These are phyloP conservation scores for Listronotus bonariensis DNA, from an alignment of 1,140 invertebrate genomes.

Conservation along the genomic window DNA sequence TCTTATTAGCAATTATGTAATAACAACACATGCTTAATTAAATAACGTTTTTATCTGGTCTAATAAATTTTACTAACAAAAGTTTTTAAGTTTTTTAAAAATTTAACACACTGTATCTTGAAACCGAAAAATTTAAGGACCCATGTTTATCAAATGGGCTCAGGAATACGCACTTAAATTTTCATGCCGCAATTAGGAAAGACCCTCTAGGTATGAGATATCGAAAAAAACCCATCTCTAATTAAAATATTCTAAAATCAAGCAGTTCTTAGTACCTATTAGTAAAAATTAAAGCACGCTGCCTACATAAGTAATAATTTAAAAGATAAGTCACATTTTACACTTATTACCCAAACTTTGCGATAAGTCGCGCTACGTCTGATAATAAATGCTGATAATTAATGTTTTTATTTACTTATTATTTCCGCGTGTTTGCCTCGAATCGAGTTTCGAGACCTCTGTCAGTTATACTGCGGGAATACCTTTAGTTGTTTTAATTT, in stretches of 20 bases:
- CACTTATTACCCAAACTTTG: constrained; percentile 10
- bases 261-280: not conserved
- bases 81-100: too few species aligned
- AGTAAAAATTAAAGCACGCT: not conserved
- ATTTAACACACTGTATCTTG: too few species aligned
- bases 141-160: too few species aligned
- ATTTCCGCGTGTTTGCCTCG: constrained; percentile 8
- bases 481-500: constrained; percentile 16
- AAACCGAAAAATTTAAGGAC: too few species aligned
- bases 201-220: too few species aligned
- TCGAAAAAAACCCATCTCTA: too few species aligned
- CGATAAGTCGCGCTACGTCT: constrained; percentile 3
- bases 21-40: too few species aligned
- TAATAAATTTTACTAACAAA: too few species aligned
- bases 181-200: too few species aligned
- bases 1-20: too few species aligned
- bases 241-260: constrained; percentile 1
- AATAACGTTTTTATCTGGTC: too few species aligned
- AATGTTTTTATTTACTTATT: constrained; percentile 28
- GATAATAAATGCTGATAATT: constrained; percentile 18
- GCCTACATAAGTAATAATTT: not conserved
- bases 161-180: too few species aligned
- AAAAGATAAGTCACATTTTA: constrained; percentile 11
- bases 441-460: constrained; percentile 3
- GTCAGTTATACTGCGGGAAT: constrained; percentile 18